phyloP scores from a whole-genome alignment of 2,113 vertebrate genomes.

The Symphodus melops region DNA sequence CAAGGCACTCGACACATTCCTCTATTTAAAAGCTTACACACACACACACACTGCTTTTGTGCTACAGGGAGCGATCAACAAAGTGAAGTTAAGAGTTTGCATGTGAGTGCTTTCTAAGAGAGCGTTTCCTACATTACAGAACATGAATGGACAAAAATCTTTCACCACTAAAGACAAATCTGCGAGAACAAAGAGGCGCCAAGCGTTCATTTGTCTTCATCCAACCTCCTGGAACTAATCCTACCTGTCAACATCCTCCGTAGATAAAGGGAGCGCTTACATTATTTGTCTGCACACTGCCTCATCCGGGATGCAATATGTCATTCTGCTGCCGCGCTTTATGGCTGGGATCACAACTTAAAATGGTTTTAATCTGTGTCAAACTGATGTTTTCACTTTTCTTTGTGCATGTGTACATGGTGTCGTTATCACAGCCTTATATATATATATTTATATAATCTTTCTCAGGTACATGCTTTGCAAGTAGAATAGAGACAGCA shows the following conservation, averaged over 20 bases:
- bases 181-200: not conserved
- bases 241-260: conserved; percentile 29
- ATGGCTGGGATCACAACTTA: conserved; percentile 6
- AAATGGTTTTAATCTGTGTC: not conserved
- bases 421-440: conserved; percentile 10
- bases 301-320: conserved; percentile 22
- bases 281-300: conserved; percentile 30
- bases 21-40: conserved; percentile 9
- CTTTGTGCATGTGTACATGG: not conserved
- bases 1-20: conserved; percentile 29
- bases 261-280: conserved; percentile 23
- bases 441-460: conserved; percentile 37
- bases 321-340: not conserved
- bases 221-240: conserved; percentile 15
- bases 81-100: not conserved
- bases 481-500: conserved; percentile 33
- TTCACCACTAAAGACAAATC: not conserved
- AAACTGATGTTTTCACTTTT: not conserved
- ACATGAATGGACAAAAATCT: not conserved
- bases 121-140: not conserved
- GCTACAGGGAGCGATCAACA: not conserved
- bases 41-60: not conserved
- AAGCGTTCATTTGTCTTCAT: conserved; percentile 7
- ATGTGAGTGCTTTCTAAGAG: not conserved
- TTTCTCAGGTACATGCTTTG: conserved; percentile 33